Conservation (phyloP, 2,113 vertebrate species). For the Mixornis gularis region DNA sequence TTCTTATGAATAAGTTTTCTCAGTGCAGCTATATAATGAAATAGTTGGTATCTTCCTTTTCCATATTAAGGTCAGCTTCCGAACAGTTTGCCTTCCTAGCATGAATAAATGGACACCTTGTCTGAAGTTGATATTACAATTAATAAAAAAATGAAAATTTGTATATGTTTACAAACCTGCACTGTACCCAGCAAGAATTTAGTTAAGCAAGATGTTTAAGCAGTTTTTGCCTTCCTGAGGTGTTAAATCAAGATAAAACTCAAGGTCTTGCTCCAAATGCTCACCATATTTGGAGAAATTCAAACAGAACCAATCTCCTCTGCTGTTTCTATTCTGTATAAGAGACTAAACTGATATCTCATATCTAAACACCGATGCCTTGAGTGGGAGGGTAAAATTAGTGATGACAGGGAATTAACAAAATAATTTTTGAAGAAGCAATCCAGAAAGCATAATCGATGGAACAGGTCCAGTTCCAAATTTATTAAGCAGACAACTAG, state of each 20-base stretch:
- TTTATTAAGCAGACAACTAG: slow-evolving; percentile 64
- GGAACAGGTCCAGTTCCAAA: slow-evolving; percentile 64
- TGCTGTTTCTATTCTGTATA: not conserved
- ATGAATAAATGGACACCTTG: not conserved
- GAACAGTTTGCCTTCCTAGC: not conserved
- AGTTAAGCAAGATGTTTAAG: not conserved
- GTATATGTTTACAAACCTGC: not conserved
- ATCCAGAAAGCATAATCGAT: slow-evolving; percentile 66
- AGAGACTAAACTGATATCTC: not conserved
- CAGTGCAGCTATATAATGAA: not conserved
- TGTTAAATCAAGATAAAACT: not conserved
- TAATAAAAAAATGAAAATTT: not conserved
- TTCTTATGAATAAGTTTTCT: not conserved
- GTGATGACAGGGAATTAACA: slow-evolving; percentile 11
- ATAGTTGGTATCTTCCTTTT: not conserved
- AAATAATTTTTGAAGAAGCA: slow-evolving; percentile 51
- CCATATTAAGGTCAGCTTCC: not conserved
- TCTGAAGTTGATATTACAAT: not conserved
- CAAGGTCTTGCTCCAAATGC: not conserved
- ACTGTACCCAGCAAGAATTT: not conserved
- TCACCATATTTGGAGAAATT: not conserved
- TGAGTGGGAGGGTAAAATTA: not conserved
- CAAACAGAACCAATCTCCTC: not conserved
- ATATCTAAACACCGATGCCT: not conserved
- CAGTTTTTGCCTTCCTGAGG: not conserved